Base-by-base conservation (phyloP, 92 coral and sea anemone genomes). In the Desmophyllum pertusum region DNA sequence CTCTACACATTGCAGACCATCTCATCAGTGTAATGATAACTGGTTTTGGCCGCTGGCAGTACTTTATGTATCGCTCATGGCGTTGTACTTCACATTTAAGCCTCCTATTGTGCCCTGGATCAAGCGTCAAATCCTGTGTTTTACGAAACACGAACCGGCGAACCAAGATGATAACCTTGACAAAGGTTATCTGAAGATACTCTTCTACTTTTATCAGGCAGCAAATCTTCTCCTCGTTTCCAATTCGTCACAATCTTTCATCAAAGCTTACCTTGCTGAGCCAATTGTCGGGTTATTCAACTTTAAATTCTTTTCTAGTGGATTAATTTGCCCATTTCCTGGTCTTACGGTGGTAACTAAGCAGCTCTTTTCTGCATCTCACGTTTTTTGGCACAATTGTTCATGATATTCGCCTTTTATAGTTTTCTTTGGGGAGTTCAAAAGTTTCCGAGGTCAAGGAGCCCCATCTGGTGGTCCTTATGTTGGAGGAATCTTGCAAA, bases 201-300 rank as follows among this genome's bases (percentile, higher is more conserved):
- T 94, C 10, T 92, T 94, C 80, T 92, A 92, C 74, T 94, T 92
- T 51, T 94, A 92, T 78, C 98, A 92, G 73, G 83, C 88, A 73
- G 90, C 93, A 68, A 80, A 90, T 62, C 67, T 94, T 30, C 84
- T 94, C 2, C 88, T 94, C 27, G 50, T 89, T 9, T 81, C 92
- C 36, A 70, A 77, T 36, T 89, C 93, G 11, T 46, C 81, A 2
- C 35, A 19, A 35, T 79, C 57, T n/a, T n/a, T 90, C 1, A n/a
- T 87, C 0, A 77, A 84, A 41, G 48, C 67, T 6, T 36, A 83
- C 8, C 30, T 91, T 39, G 37, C 90, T 36, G 77, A 70, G 38
- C 89, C 93, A 40, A 52, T 92, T 18, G 40, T 87, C 3, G 95
- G 95, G 2, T 35, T 92, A 8, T 92, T 94, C 66, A 92, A 92